Base-by-base conservation (phyloP, 2,888 invertebrate genomes). In the Polydrusus tereticollis region DNA sequence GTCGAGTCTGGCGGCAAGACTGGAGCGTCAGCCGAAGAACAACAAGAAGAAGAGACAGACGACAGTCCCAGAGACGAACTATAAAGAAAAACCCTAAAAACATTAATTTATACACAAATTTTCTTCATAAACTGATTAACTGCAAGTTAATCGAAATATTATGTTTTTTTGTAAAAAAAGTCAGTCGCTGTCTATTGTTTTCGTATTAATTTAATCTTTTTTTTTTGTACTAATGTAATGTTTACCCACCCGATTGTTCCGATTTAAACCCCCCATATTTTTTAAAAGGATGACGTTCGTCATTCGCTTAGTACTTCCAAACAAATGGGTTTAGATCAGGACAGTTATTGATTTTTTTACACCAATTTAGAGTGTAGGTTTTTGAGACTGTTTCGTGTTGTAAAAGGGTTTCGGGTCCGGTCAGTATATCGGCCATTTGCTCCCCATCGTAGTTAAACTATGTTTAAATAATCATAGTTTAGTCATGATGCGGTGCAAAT, bases 1-100 rank as follows among this genome's bases (percentile, higher is more conserved):
- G 88, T 99, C 73, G 98, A 99, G 85, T 90, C 92, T 75, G 94
- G 93, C 81, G 99, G 99, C 75, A 91, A 91, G 79, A 93, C 92
- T 68, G 93, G 93, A 50, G 89, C 91, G 81, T 89, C 90, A 21
- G 88, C 88, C 62, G 91, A 92, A 52, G 90, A 90, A 79, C 91
- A 88, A 29, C 83, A 83, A 79, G 88, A 87, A 75, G 89, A 89
- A 80, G 91, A 91, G 47, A 93, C 93, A 79, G 93, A 93, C 59
- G 93, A 92, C 80, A 86, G 88, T 79, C 91, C 91, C 78, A 93
- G 92, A 83, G 94, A 94, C 84, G 94, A 94, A 87, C 89, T 94
- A 88, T 94, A 94, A 92, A 67, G 1, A 29, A 43, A 36, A 26
- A 41, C 12, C 10, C 16, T 43, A 43, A 18, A 57, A 59, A 59